Evolutionary conservation across 2,888 invertebrate genomes (phyloP).

Genomic region (Ormyrus thymus): DNA sequence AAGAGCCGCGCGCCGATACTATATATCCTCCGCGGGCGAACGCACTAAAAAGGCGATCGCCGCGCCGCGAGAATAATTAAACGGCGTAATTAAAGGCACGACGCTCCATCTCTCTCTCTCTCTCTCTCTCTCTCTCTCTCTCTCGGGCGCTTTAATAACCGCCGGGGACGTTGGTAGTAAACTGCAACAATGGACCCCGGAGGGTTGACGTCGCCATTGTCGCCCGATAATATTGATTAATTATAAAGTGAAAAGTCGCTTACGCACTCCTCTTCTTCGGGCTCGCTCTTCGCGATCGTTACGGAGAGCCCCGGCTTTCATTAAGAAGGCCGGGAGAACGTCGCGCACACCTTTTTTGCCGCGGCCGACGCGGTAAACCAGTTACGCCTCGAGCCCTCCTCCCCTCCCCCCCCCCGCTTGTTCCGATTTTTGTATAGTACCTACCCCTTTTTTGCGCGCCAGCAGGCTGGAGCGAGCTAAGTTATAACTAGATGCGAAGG

Average conservation of each 20-base stretch:
- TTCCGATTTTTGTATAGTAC: constrained; percentile 35
- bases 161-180: constrained; percentile 60
- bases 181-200: constrained; percentile 67
- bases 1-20: too few relatives aligned
- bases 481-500: constrained; percentile 39
- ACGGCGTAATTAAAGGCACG: constrained; percentile 64
- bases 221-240: constrained; percentile 73
- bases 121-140: too few relatives aligned
- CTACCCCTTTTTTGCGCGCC: constrained; percentile 11
- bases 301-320: constrained; percentile 43
- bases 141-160: not conserved
- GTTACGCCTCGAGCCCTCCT: constrained; percentile 21
- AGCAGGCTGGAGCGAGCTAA: not conserved
- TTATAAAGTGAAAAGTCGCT: constrained; percentile 67
- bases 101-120: not conserved
- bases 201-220: constrained; percentile 62
- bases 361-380: constrained; percentile 26
- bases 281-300: constrained; percentile 48
- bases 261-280: constrained; percentile 54
- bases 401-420: not conserved
- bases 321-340: constrained; percentile 20
- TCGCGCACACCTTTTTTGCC: constrained; percentile 14
- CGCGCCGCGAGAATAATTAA: constrained; percentile 63
- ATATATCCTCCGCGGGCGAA: too few relatives aligned
- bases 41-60: not conserved